Evolutionary conservation across 2,113 vertebrate species (phyloP).

Genomic region (Proterorhinus semilunaris): DNA sequence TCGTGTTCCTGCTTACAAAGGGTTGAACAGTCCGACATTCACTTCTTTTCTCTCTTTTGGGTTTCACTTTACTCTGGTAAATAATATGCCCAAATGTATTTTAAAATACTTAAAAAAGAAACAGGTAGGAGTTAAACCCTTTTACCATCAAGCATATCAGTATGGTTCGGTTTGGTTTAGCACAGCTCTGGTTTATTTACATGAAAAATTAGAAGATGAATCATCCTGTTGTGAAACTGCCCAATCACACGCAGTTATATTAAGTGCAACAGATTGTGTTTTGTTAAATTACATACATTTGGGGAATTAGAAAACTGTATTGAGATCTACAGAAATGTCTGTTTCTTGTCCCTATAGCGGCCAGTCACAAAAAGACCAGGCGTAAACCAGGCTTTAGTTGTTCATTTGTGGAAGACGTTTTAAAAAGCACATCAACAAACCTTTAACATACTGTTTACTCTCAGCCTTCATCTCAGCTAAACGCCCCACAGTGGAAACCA

Average conservation of each 20-base stretch:
- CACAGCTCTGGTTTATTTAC: not conserved
- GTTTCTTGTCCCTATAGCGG: too few relatives aligned
- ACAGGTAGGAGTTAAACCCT: not conserved
- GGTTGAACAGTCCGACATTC: conserved; percentile 71
- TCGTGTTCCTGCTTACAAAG: conserved; percentile 75
- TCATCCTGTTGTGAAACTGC: too few relatives aligned
- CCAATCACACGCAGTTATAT: too few relatives aligned
- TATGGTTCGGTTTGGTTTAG: not conserved
- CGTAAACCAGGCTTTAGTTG: not conserved
- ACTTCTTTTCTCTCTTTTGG: conserved; percentile 2
- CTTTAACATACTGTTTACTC: not conserved
- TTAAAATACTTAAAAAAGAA: conserved; percentile 1
- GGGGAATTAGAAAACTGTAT: too few relatives aligned
- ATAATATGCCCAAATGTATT: not conserved
- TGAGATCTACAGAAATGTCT: too few relatives aligned
- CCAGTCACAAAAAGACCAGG: too few relatives aligned
- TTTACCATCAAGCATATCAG: conserved; percentile 1
- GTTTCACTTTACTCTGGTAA: not conserved
- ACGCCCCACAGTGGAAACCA: not conserved
- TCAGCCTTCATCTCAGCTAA: not conserved
- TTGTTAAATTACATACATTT: too few relatives aligned
- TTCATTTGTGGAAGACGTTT: not conserved
- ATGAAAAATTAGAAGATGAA: not conserved
- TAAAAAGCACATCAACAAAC: not conserved
- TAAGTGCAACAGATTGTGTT: too few relatives aligned